Evolutionary conservation across 2,797 vertebrate species (phyloP), one percentile per base, ranked within the genome.

Genomic region (Bufotes viridis): DNA sequence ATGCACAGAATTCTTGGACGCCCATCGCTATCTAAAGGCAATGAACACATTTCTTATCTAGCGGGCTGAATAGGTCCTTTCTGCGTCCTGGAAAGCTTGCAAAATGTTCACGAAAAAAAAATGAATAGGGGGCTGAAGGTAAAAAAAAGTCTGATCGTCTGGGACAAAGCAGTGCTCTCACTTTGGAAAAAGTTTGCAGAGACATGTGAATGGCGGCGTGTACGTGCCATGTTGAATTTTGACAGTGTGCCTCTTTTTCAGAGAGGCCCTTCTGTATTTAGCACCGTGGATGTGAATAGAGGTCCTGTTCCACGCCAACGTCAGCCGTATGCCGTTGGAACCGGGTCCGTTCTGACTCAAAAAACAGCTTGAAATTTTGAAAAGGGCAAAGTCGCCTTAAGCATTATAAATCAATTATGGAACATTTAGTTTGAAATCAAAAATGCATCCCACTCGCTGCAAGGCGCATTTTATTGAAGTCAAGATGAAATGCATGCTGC

Each of bases 71-170:
- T 91, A 90, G 90, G 89, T 75, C 89, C 82, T 75, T 91, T 93
- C 84, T 92, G 86, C 91, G 2, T 88, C 81, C 91, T 93, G 93
- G 92, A 92, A 89, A 85, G 89, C 78, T 89, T 9, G 87, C 89
- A 88, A 49, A 13, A 74, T 78, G 87, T 86, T 91, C 90, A 83
- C 0, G 1, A 29, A 34, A 2, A 85, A 84, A 89, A 90, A 84
- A 90, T 87, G 90, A 91, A 82, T 88, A 80, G 88, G 76, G 87
- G 88, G 82, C 78, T 82, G 20, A 2, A 87, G 82, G 82, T 75
- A 69, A 87, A 58, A 42, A 42, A 42, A 34, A 34, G 51, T 55
- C 53, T 75, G 67, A 75, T 22, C 65, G 22, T 2, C 34, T 79
- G 78, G 83, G 60, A 75, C 60, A 55, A 57, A 57, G 90, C 87